Evolutionary conservation across 53 echinoderm and acorn worm species (phyloP), one percentile per base, ranked within the genome.

Genomic region (Luidia sarsii): DNA sequence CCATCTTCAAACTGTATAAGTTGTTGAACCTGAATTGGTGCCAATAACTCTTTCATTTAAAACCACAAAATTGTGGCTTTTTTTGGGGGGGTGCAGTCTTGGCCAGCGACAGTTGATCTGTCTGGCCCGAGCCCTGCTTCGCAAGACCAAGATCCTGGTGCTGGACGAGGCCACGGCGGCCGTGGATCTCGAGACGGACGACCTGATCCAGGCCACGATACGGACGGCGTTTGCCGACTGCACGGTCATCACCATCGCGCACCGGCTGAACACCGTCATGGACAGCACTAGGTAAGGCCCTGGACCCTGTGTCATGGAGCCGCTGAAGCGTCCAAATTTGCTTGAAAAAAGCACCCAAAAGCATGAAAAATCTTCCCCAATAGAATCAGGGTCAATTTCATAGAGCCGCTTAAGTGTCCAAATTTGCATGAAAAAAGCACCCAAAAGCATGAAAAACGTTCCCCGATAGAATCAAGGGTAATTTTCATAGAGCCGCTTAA

Each of bases 131-230:
- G 97, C 97, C 38, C 69, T 96, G 57, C 87, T 97, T 22, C 79
- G 97, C 34, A 89, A 91, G 23, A 91, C 91, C 39, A 91, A 88
- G 97, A 91, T 97, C 46, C 57, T 97, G 69, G 91, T 97, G 89
- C 67, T 97, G 48, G 97, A 97, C 35, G 97, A 97, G 53, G 97
- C 97, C 27, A 97, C 97, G 1, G 97, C 97, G 24, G 97, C 97
- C 70, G 94, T 97, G 61, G 97, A 97, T 70, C 94, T 94, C 20
- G 93, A 97, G 80, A 97, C 97, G 0, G 97, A 97, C 37, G 88
- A 88, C 35, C 52, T 97, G 81, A 91, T 97, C 65, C 97, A 97
- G 41, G 75, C 83, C 2, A 97, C 97, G 8, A 97, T 97, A 50
- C 86, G 97, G 54, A 75, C 83, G 18, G 93, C 82, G 50, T 97